Percentiles rank a stretch among this genome's conserved stretches.
Evolutionary conservation across 2,113 vertebrate genomes (phyloP).

Genomic region (Pao palembangensis): DNA sequence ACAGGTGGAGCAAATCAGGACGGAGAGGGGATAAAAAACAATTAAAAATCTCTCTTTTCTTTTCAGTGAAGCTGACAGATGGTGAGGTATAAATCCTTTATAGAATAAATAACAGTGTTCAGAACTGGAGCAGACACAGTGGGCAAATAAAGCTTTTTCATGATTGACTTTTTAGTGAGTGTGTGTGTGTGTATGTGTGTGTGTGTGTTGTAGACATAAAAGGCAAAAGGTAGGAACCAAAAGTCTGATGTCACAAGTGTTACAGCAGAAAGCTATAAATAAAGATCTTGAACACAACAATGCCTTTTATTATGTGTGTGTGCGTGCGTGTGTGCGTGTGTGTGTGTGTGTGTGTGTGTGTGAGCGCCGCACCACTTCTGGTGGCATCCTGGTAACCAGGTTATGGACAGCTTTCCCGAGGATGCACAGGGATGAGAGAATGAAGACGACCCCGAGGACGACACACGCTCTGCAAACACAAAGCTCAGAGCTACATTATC

Average conservation of each 20-base stretch:
- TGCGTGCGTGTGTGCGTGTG: conserved; percentile 1
- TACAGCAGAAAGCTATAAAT: conserved; percentile 37
- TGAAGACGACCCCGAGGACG: conserved; percentile 89
- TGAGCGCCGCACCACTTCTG: conserved; percentile 89
- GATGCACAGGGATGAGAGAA: conserved; percentile 93
- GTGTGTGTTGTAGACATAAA: neutral
- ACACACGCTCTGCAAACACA: conserved; percentile 86
- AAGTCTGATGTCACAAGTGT: conserved; percentile 31
- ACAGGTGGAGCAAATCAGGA: too few relatives aligned
- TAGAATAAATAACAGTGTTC: conserved; percentile 14
- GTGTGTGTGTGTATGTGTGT: conserved; percentile 7
- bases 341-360: neutral
- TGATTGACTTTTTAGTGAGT: neutral
- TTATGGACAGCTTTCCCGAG: conserved; percentile 95
- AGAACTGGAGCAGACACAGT: neutral
- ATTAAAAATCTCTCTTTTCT: neutral
- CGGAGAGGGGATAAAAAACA: neutral
- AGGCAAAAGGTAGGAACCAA: neutral
- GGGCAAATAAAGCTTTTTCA: neutral
- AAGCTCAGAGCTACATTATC: neutral
- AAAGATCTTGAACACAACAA: neutral
- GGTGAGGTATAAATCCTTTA: conserved; percentile 38
- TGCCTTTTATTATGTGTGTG: neutral
- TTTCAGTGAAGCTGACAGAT: conserved; percentile 21
- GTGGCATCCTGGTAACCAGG: conserved; percentile 85